Evolutionary conservation across 2,113 vertebrate species (phyloP), one percentile per base, ranked within the genome.

Genomic region (Danionella cerebrum): DNA sequence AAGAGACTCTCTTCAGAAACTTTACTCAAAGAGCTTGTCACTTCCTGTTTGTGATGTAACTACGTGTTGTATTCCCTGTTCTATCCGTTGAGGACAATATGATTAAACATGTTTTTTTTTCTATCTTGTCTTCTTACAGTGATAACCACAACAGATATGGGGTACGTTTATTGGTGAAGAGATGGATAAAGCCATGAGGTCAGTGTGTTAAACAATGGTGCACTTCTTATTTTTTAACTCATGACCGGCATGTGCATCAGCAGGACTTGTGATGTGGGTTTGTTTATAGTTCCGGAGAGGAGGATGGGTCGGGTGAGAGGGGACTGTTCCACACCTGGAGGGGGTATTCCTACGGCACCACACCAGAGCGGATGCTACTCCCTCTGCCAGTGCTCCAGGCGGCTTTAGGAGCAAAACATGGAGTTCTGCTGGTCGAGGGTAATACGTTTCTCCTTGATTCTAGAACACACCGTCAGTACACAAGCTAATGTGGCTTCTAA

Each of bases 351-450:
- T 89, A 73, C 80, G 89, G 87, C 5, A 21, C 90, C 31, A 84
- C 85, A 67, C 95, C 93, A 19, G 91, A 95, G 72, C 90, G 87
- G 73, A 78, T 96, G 78, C 87, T 86, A 9, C 82, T 90, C 13
- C 84, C 89, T 64, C 90, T 89, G 75, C 89, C 91, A 0, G 93
- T 98, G 24, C 81, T 96, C 9, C 95, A 97, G 71, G 93, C 91
- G 1, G 90, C 94, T 11, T 87, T 98, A 36, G 96, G 95, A 33
- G 66, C 76, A 11, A 84, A 79, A 19, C 96, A 98, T 63, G 93
- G 92, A 0, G 79, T 97, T 22, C 89, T 98, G 59, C 83, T 98
- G 71, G 89, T 92, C 31, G 93, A 95, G 83, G 94, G 96, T 97
- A 87, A 82, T 62, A 2, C 0, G 16, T 50, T 48, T 14, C 22